These are phyloP conservation scores for Daphoenositta chrysoptera DNA, from an alignment of 2,113 vertebrate genomes.

Conservation along the genomic window DNA sequence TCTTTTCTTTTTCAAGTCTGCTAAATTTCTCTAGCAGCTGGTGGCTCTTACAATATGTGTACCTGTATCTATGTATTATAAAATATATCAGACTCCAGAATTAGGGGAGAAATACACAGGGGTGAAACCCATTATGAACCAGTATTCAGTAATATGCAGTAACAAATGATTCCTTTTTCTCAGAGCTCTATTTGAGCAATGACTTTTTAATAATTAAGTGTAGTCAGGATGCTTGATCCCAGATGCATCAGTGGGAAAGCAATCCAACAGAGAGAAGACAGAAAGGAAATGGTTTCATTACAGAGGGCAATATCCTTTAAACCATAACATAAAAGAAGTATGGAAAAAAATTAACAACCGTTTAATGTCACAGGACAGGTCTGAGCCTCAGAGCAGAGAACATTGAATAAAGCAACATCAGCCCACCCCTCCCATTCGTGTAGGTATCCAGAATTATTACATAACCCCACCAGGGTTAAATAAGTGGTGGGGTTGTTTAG, in stretches of 20 bases:
- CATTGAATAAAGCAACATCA: not conserved
- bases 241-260: not conserved
- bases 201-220: conserved; percentile 14
- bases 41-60: not conserved
- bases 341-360: accelerated
- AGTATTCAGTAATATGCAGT: not conserved
- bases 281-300: not conserved
- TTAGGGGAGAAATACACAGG: not conserved
- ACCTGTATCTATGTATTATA: not conserved
- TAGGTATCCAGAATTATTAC: not conserved
- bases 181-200: not conserved
- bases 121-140: not conserved
- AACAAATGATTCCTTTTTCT: not conserved
- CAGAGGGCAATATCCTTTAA: not conserved
- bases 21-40: not conserved
- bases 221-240: not conserved
- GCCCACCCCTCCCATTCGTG: not conserved
- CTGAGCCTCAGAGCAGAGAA: not conserved
- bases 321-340: not conserved
- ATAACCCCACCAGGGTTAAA: not conserved
- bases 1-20: not conserved
- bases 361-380: not conserved
- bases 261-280: not conserved
- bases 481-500: not conserved
- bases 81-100: not conserved